phyloP scores from a whole-genome alignment of 2,888 invertebrate species.

The Micoletzkya japonica region DNA sequence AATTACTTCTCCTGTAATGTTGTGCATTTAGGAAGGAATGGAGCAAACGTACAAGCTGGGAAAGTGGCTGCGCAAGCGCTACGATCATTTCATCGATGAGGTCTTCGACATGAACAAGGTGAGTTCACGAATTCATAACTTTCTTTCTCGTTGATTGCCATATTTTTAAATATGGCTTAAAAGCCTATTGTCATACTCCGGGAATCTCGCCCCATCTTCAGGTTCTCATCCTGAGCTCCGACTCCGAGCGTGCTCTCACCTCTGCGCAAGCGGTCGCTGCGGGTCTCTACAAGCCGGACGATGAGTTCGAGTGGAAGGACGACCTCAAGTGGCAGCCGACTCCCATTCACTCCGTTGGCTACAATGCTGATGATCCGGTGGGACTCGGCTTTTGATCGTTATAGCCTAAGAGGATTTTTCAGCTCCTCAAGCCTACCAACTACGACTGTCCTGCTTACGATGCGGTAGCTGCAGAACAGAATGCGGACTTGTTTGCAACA shows the following conservation, averaged over 20 bases:
- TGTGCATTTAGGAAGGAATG: constrained; percentile 47
- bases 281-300: constrained; percentile 72
- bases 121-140: too few relatives aligned
- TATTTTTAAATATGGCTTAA: too few relatives aligned
- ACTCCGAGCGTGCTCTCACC: constrained; percentile 70
- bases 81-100: constrained; percentile 13
- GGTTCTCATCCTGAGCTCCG: constrained; percentile 63
- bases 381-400: not conserved
- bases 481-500: not conserved
- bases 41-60: constrained; percentile 38
- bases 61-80: constrained; percentile 34
- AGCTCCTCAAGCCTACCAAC: constrained; percentile 42
- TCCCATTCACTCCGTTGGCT: constrained; percentile 41
- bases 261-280: constrained; percentile 82
- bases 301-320: constrained; percentile 36
- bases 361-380: constrained; percentile 41
- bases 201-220: too few relatives aligned
- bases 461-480: constrained; percentile 29
- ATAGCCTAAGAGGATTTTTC: constrained; percentile 17
- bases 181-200: too few relatives aligned
- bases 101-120: not conserved
- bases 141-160: too few relatives aligned
- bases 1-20: too few relatives aligned
- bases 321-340: constrained; percentile 48
- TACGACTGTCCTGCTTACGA: constrained; percentile 38